These are phyloP conservation scores for Hypsibius dujardini DNA, from an alignment of 1,140 invertebrate species.

Conservation along the genomic window DNA sequence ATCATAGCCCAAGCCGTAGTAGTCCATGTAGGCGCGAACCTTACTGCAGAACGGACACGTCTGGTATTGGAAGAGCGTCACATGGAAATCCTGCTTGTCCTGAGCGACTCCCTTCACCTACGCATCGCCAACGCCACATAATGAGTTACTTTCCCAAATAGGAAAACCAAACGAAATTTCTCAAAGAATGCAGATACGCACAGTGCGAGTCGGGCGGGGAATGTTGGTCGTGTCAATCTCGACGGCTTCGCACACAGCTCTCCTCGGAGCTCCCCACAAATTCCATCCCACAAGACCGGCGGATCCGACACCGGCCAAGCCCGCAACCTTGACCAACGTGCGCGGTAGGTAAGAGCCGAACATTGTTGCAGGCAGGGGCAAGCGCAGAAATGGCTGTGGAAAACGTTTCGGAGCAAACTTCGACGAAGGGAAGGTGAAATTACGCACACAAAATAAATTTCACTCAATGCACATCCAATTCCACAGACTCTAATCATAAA, in stretches of 20 bases:
- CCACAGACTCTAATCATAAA: too few relatives aligned
- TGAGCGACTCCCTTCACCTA: neutral
- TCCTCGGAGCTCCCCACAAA: neutral
- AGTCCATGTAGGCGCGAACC: constrained; percentile 76
- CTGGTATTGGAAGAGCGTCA: constrained; percentile 85
- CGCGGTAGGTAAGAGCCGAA: neutral
- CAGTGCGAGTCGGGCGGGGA: neutral
- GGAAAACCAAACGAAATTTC: neutral
- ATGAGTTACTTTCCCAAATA: neutral
- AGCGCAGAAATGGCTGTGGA: too few relatives aligned
- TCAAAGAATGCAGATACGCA: neutral
- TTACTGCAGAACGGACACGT: constrained; percentile 98
- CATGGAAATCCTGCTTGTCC: constrained; percentile 54
- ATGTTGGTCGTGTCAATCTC: constrained; percentile 4
- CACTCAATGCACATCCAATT: too few relatives aligned
- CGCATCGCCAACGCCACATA: neutral
- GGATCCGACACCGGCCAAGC: neutral
- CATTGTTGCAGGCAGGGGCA: neutral
- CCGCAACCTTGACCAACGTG: neutral
- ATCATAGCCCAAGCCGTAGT: constrained; percentile 79
- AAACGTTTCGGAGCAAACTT: too few relatives aligned
- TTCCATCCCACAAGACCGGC: neutral
- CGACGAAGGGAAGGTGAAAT: too few relatives aligned
- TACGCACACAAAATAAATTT: too few relatives aligned
- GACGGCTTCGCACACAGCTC: neutral